phyloP scores from a whole-genome alignment of 2,888 invertebrate genomes.

The Lamproptera curius region DNA sequence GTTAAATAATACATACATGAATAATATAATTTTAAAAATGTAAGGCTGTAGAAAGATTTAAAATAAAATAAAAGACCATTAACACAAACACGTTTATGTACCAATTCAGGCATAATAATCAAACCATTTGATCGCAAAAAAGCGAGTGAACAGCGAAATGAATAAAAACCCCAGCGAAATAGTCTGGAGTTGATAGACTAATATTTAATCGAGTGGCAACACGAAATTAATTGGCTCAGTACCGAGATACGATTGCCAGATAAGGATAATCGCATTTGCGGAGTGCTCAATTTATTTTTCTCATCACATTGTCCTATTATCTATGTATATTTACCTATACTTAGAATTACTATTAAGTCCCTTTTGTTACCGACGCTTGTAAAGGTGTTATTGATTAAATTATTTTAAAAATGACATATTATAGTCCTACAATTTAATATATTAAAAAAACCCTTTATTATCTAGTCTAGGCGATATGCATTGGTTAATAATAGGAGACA shows the following conservation, averaged over 20 bases:
- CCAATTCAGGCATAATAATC: background rate
- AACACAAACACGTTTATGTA: background rate
- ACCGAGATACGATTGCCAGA: constrained; percentile 24
- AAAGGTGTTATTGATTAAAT: too few relatives aligned
- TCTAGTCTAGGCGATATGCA: background rate
- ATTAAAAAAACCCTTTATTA: background rate
- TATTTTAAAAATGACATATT: background rate
- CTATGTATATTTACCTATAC: background rate
- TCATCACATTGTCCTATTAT: background rate
- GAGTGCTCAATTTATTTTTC: constrained; percentile 11
- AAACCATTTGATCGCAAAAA: background rate
- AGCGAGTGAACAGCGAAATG: constrained; percentile 21
- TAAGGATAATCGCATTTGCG: constrained; percentile 21
- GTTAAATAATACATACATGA: too few relatives aligned
- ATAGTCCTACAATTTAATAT: background rate
- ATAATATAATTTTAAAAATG: too few relatives aligned
- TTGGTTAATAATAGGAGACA: too few relatives aligned
- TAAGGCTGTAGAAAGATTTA: too few relatives aligned
- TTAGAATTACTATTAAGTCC: background rate
- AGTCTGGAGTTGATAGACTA: constrained; percentile 18
- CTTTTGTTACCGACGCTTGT: too few relatives aligned
- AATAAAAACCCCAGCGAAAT: constrained; percentile 21
- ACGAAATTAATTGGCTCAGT: constrained; percentile 35
- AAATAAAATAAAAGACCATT: too few relatives aligned
- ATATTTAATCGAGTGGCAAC: constrained; percentile 25